A percentile compares a stretch with the other conserved stretches of the same genome.
These are phyloP conservation scores for Sander lucioperca DNA, from an alignment of 2,113 vertebrate species.

Conservation along the genomic window DNA sequence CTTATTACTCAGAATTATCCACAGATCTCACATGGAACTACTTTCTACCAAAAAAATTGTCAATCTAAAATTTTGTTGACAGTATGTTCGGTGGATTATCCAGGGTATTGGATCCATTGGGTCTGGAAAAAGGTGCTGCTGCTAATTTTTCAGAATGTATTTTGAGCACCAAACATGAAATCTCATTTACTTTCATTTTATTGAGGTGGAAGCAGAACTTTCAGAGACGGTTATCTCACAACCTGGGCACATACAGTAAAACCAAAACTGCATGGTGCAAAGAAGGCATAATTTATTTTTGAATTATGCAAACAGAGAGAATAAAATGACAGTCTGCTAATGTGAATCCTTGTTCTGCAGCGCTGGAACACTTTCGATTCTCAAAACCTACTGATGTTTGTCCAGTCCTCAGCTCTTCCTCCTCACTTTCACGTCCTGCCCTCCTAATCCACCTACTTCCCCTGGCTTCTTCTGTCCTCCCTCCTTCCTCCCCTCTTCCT, in stretches of 20 bases:
- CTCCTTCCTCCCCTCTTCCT: constrained; percentile 55
- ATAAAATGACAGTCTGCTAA: not conserved
- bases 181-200: not conserved
- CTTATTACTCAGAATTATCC: not conserved
- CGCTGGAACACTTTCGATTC: not conserved
- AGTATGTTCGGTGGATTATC: not conserved
- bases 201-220: not conserved
- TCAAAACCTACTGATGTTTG: constrained; percentile 16
- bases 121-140: not conserved
- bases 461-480: constrained; percentile 53
- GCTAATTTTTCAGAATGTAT: not conserved
- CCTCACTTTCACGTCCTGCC: constrained; percentile 66
- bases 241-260: not conserved
- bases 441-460: constrained; percentile 68
- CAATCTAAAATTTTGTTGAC: not conserved
- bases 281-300: not conserved
- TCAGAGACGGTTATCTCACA: not conserved
- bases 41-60: not conserved
- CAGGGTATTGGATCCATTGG: not conserved
- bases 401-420: constrained; percentile 43
- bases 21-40: not conserved
- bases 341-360: not conserved
- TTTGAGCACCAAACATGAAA: constrained; percentile 2
- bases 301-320: not conserved
- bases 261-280: not conserved